Evolutionary conservation across 92 coral and sea anemone species (phyloP).

Genomic region (Paramuricea clavata): DNA sequence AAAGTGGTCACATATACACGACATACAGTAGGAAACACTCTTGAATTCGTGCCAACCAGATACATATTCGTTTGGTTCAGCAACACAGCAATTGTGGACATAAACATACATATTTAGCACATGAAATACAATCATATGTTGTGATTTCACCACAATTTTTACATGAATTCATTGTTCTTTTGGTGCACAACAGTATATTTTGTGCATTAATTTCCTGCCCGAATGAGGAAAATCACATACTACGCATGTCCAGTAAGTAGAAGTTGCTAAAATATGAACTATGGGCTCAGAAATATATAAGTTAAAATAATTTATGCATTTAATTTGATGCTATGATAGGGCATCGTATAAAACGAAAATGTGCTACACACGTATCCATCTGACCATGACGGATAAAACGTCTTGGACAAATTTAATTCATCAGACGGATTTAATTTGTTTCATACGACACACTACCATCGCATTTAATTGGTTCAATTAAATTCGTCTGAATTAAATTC

Average conservation of each 20-base stretch:
- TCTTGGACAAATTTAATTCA: no score
- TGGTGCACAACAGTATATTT: slow-evolving; percentile 15
- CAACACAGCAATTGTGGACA: slow-evolving; percentile 37
- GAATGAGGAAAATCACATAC: neutral
- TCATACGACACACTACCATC: no score
- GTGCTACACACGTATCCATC: no score
- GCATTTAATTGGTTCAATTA: no score
- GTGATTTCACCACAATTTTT: slow-evolving; percentile 11
- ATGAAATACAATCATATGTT: slow-evolving; percentile 19
- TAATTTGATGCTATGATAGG: no score
- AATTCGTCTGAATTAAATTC: no score
- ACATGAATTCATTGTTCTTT: slow-evolving; percentile 1
- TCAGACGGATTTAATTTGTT: no score
- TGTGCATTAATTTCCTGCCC: slow-evolving; percentile 49
- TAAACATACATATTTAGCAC: slow-evolving; percentile 30
- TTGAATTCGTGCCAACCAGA: slow-evolving; percentile 50
- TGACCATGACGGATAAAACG: no score
- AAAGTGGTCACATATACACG: slow-evolving; percentile 44
- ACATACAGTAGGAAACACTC: slow-evolving; percentile 41
- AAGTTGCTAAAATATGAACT: neutral
- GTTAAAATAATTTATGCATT: no score
- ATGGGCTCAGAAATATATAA: neutral
- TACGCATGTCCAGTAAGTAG: neutral
- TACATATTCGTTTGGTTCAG: slow-evolving; percentile 32
- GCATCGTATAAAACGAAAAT: no score